Percentiles rank a stretch among this genome's conserved stretches.
Evolutionary conservation across 2,113 vertebrate species (phyloP).

Genomic region (Pedionomus torquatus): DNA sequence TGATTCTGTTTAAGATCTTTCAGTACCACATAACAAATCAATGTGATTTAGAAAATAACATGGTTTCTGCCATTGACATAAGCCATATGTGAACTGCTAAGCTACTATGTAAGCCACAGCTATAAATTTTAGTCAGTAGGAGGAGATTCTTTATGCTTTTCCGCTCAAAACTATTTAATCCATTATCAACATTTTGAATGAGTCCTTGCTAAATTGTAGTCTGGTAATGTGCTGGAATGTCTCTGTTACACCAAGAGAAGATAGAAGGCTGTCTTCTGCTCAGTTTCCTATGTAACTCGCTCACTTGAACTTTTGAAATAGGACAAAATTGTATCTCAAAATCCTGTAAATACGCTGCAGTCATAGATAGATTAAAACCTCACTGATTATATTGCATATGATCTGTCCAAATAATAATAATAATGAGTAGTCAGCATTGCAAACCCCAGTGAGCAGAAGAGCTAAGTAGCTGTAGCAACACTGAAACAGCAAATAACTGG

Average conservation of each 20-base stretch:
- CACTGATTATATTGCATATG: background rate
- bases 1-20: conserved; percentile 83
- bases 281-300: conserved; percentile 5
- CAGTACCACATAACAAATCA: conserved; percentile 84
- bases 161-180: conserved; percentile 62
- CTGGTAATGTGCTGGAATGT: conserved; percentile 59
- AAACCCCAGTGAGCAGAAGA: background rate
- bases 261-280: conserved; percentile 37
- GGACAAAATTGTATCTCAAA: background rate
- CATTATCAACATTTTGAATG: conserved; percentile 70
- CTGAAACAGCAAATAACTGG: background rate
- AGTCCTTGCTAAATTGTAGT: conserved; percentile 57
- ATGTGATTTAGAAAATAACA: conserved; percentile 78
- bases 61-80: conserved; percentile 81
- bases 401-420: background rate
- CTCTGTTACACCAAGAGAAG: conserved; percentile 41
- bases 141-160: conserved; percentile 65
- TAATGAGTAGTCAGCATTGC: background rate
- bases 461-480: background rate
- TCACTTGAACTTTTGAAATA: background rate
- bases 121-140: conserved; percentile 76
- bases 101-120: conserved; percentile 77
- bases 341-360: background rate
- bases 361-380: conserved; percentile 6
- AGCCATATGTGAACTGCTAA: conserved; percentile 82